Evolutionary conservation across 2,888 invertebrate species (phyloP).

Genomic region (Dioctria rufipes): DNA sequence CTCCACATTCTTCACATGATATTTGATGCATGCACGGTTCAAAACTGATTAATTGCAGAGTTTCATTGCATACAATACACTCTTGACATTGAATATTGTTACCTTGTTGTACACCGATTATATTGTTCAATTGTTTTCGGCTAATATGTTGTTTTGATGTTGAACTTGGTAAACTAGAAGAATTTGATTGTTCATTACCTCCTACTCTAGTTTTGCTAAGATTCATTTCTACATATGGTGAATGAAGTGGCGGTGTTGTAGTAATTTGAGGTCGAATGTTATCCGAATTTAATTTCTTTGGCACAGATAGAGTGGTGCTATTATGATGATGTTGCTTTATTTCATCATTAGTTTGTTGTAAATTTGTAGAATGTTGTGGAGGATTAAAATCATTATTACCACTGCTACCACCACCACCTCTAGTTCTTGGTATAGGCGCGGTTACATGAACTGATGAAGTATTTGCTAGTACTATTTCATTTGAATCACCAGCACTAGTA

Average conservation of each 20-base stretch:
- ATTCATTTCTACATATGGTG: constrained; percentile 62
- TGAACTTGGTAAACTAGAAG: constrained; percentile 48
- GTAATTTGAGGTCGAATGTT: constrained; percentile 41
- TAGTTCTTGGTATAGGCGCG: constrained; percentile 56
- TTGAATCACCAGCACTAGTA: constrained; percentile 27
- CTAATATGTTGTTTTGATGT: constrained; percentile 56
- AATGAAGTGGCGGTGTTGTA: constrained; percentile 32
- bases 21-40: constrained; percentile 84
- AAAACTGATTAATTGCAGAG: constrained; percentile 77
- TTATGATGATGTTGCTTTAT: not conserved
- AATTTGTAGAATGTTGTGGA: constrained; percentile 37
- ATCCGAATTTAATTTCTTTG: constrained; percentile 65
- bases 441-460: constrained; percentile 6
- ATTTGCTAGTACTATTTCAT: not conserved
- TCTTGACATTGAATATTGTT: constrained; percentile 72
- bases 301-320: constrained; percentile 51
- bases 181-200: constrained; percentile 49
- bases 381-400: constrained; percentile 38
- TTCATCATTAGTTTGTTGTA: constrained; percentile 30
- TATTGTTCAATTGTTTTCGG: constrained; percentile 58
- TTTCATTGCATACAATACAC: constrained; percentile 82
- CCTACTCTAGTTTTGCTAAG: constrained; percentile 57
- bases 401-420: constrained; percentile 40
- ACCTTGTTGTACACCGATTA: constrained; percentile 57
- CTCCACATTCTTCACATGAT: constrained; percentile 82